Conservation (phyloP, 1,140 invertebrate genomes). For the Camponotus pennsylvanicus region DNA sequence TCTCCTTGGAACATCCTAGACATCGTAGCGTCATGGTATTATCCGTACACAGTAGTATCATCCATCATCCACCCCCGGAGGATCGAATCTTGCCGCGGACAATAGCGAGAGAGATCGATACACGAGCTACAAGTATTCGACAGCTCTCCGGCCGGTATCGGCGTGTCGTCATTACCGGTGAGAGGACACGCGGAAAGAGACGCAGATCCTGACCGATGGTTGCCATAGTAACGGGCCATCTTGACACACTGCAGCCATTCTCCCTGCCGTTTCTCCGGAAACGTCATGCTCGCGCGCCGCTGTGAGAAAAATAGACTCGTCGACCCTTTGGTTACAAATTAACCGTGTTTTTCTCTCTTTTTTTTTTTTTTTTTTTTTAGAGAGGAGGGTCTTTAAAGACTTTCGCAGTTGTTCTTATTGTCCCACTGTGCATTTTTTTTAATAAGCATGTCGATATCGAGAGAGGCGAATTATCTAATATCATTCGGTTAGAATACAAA, state of each 20-base stretch:
- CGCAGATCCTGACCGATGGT: slow-evolving; percentile 69
- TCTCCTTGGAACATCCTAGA: neutral
- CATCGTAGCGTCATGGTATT: too few species aligned
- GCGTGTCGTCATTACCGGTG: slow-evolving; percentile 44
- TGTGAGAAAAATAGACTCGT: slow-evolving; percentile 32
- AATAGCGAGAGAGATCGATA: slow-evolving; percentile 38
- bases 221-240: slow-evolving; percentile 81
- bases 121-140: slow-evolving; percentile 35
- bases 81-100: slow-evolving; percentile 16
- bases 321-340: neutral
- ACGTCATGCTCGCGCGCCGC: slow-evolving; percentile 32
- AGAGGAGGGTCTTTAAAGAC: neutral
- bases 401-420: neutral
- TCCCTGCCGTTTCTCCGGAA: slow-evolving; percentile 60
- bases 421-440: neutral
- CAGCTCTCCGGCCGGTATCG: slow-evolving; percentile 29
- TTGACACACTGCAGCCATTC: slow-evolving; percentile 78
- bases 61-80: neutral
- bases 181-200: slow-evolving; percentile 66
- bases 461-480: neutral
- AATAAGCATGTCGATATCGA: neutral
- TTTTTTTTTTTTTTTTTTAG: neutral
- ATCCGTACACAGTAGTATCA: neutral
- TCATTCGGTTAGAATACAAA: neutral
- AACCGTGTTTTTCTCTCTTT: neutral